Base-by-base conservation (phyloP, 64 coral and sea anemone species). In the Montipora sp. region DNA sequence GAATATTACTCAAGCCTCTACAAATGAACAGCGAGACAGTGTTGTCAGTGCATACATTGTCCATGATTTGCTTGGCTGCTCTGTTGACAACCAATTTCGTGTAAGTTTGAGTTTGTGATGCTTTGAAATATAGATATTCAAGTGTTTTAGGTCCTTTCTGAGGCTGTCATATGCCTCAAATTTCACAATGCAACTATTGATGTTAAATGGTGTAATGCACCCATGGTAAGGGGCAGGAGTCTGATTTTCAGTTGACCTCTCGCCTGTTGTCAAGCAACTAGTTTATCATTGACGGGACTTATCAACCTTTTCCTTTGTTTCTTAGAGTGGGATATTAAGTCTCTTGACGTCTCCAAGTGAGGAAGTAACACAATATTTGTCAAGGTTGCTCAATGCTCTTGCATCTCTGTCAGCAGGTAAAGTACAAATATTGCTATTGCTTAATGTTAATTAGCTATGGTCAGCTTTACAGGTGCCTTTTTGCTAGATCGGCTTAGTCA, bases 1-100 rank as follows among this genome's bases (percentile, higher is more conserved):
- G 97, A 91, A 95, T 22, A 85, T 98, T 16, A 98, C 97, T 24
- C 94, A 82, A 72, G 91, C 92, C 27, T 13, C 72, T 49, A 78
- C 43, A 12, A 80, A 71, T 44, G 97, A 98, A 78, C 47, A 90
- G 16, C 87, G 97, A 87, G 83, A 95, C 82, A 92, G 88, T 14
- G 83, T 79, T 23, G 84, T 96, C 11, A 93, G 87, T 75, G 89
- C 91, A 3, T 98, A 95, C 36, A 92, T 96, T 36, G 83, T 90
- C 89, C 94, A 98, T 92, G 97, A 98, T 60, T 60, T 98, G 10
- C 49, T 98, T 8, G 97, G 97, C 24, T 94, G 94, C 51, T 93
- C 97, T 81, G 75, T 95, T 21, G 90, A 75, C 59, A 75, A 71
- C 4, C 73, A 89, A 48, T 72, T 78, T 47, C 73, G 88, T 84